phyloP scores from a whole-genome alignment of 1,140 invertebrate genomes.

The Diabrotica virgifera region DNA sequence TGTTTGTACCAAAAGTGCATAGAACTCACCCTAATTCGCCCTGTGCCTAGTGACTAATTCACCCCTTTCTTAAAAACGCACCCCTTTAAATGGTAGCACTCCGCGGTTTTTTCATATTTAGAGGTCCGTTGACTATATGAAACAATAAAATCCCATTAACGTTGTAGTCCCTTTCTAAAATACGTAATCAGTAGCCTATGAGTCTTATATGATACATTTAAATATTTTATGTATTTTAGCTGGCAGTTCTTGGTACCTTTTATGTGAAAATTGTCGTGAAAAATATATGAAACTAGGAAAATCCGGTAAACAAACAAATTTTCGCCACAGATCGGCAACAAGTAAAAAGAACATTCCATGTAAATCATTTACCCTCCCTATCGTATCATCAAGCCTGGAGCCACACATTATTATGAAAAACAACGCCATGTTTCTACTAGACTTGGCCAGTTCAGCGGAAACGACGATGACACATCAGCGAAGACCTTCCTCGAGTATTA shows the following conservation, averaged over 20 bases:
- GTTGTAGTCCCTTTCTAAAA: too few relatives aligned
- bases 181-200: too few relatives aligned
- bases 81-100: too few relatives aligned
- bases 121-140: too few relatives aligned
- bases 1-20: too few relatives aligned
- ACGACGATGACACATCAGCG: constrained; percentile 51
- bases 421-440: constrained; percentile 92
- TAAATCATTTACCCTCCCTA: constrained; percentile 42
- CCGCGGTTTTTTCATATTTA: too few relatives aligned
- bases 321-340: constrained; percentile 5
- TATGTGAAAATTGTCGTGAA: constrained; percentile 85
- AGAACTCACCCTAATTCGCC: background rate
- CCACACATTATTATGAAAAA: constrained; percentile 82
- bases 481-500: constrained; percentile 52
- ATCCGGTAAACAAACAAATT: constrained; percentile 37
- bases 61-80: too few relatives aligned
- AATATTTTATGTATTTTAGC: constrained; percentile 42
- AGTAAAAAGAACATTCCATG: constrained; percentile 29
- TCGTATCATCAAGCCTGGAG: constrained; percentile 51
- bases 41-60: background rate
- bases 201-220: background rate
- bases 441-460: constrained; percentile 73
- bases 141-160: too few relatives aligned
- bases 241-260: constrained; percentile 85
- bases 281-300: constrained; percentile 67